Base-by-base conservation (phyloP, 2,797 vertebrate species). In the Dicrostonyx torquatus region DNA sequence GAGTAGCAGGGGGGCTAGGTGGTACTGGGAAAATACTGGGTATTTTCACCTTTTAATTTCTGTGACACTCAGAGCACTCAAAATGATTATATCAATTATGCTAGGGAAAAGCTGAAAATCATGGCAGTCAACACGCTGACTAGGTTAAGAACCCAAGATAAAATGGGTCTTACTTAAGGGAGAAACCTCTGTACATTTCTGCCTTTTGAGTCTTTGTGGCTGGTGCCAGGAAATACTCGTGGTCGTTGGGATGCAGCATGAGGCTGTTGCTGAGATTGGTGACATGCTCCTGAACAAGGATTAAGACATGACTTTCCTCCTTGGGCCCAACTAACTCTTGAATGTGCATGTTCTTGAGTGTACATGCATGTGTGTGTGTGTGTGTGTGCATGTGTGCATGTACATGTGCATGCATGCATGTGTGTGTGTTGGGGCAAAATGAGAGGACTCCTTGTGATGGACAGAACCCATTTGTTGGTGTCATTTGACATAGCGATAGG, bases 1-100 rank as follows among this genome's bases (percentile, higher is more conserved):
- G 53, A n/a, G 0, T 31, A 62, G 14, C 37, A 62, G 4, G 62
- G 62, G 24, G 11, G 12, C n/a, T n/a, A n/a, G 8, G 5, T 4
- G 40, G 26, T 45, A 8, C 58, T 83, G 40, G 17, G 40, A 45
- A 29, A 60, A 6, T 45, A 5, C 40, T 10, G 2, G 26, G 20
- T 15, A 64, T 5, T 29, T 68, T 43, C 20, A 40, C 48, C 14
- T 75, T 84, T 80, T 29, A 26, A 50, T 93, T 89, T 93, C 86
- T 24, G 0, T 90, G 78, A 26, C 58, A 17, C 53, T 20, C 13
- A 58, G 58, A 76, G 43, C 70, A 66, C 13, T 37, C 12, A 15
- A 18, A 84, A 31, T 24, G 53, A 50, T 17, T n/a, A 45, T 11
- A 72, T 84, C 43, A 18, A 17, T 2, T 6, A 4, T 76, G 87